Conservation (phyloP, 2,113 vertebrate genomes). For the Glaucidium brasilianum region DNA sequence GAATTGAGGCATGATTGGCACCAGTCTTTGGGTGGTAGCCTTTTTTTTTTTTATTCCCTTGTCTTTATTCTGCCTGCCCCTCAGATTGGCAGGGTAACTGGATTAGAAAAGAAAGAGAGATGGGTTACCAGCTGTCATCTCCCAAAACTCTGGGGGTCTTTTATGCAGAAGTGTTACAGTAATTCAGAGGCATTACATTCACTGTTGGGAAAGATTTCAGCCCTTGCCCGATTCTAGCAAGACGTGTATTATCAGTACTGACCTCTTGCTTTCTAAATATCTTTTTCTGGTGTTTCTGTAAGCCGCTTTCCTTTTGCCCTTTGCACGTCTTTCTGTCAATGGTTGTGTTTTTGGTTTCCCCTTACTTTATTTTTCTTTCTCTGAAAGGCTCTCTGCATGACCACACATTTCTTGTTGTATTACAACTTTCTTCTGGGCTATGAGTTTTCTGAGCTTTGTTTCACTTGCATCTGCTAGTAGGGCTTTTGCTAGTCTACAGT, state of each 20-base stretch:
- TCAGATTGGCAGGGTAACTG: neutral
- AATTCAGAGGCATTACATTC: neutral
- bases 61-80: neutral
- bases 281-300: neutral
- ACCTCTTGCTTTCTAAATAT: neutral
- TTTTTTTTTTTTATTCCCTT: neutral
- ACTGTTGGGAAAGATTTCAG: neutral
- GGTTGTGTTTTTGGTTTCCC: neutral
- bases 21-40: neutral
- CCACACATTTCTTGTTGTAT: neutral
- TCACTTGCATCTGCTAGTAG: neutral
- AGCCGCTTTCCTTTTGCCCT: neutral
- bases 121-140: neutral
- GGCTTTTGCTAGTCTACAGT: neutral
- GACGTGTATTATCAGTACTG: rapidly evolving
- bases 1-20: neutral
- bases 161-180: neutral
- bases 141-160: neutral
- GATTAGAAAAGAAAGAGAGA: neutral
- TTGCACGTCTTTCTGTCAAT: neutral
- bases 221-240: neutral
- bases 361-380: neutral
- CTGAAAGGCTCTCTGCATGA: neutral
- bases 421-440: neutral
- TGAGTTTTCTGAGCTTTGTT: neutral